Conservation (phyloP, 2,797 vertebrate species). For the Fringilla coelebs region DNA sequence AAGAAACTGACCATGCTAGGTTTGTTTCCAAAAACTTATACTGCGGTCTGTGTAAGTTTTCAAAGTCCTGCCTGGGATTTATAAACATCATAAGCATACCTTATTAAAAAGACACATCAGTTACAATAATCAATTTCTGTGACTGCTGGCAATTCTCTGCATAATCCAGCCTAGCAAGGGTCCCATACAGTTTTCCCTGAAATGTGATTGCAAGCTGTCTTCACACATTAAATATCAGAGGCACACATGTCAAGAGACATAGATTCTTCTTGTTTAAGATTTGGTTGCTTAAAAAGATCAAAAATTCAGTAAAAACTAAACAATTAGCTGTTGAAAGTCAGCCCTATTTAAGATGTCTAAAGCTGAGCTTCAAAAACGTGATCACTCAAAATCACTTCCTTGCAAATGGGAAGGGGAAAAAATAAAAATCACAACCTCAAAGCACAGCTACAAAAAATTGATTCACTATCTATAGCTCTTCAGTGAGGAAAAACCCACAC, state of each 20-base stretch:
- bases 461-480: neutral
- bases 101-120: constrained; percentile 12
- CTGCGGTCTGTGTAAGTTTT: neutral
- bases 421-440: neutral
- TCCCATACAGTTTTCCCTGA: neutral
- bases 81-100: neutral
- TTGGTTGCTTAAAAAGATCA: neutral
- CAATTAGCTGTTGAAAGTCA: neutral
- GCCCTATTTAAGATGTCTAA: neutral
- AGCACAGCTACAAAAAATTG: neutral
- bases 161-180: neutral
- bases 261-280: neutral
- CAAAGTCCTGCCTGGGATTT: neutral
- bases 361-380: neutral
- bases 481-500: neutral
- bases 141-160: neutral
- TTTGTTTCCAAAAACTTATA: neutral
- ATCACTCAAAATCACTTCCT: neutral
- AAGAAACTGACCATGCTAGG: neutral
- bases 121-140: constrained; percentile 32
- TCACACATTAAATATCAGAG: neutral
- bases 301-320: neutral
- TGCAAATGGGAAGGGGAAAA: neutral
- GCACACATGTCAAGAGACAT: neutral
- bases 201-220: neutral